Percentiles rank a stretch among this genome's conserved stretches.
Evolutionary conservation across 1,140 invertebrate genomes (phyloP).

Genomic region (Drosophila athabasca): DNA sequence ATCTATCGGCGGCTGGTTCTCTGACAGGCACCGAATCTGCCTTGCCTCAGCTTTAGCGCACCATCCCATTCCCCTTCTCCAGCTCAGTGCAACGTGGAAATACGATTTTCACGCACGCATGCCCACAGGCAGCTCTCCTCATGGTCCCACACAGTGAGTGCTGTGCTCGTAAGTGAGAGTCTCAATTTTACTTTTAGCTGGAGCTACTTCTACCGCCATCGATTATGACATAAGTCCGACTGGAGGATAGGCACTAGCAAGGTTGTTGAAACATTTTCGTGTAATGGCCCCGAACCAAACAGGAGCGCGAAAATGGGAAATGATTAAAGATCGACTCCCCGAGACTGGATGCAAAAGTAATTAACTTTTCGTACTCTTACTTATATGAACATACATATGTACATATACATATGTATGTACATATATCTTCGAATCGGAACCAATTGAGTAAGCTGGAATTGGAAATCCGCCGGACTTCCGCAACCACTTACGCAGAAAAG

Average conservation of each 20-base stretch:
- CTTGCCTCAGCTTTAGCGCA: no score
- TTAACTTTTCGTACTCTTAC: conserved; percentile 37
- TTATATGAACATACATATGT: background rate
- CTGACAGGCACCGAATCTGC: conserved; percentile 4
- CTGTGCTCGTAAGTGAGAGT: conserved; percentile 55
- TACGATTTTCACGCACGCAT: conserved; percentile 77
- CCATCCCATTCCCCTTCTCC: background rate
- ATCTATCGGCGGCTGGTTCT: conserved; percentile 18
- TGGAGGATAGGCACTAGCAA: background rate
- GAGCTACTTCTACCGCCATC: conserved; percentile 7
- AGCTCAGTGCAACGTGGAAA: conserved; percentile 44
- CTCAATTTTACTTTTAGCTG: conserved; percentile 68
- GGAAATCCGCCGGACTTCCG: conserved; percentile 62
- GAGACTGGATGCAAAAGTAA: conserved; percentile 36
- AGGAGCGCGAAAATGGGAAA: conserved; percentile 31
- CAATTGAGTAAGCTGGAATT: conserved; percentile 11
- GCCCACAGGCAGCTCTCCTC: conserved; percentile 37
- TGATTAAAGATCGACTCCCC: conserved; percentile 47
- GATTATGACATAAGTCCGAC: conserved; percentile 59
- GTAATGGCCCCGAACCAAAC: conserved; percentile 22
- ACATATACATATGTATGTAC: no score
- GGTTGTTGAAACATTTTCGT: conserved; percentile 38
- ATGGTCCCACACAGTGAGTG: background rate
- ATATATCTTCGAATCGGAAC: conserved; percentile 27
- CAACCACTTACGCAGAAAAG: conserved; percentile 50